These are phyloP conservation scores for Amblyjoppa proteus DNA, from an alignment of 2,888 invertebrate species.

Conservation along the genomic window DNA sequence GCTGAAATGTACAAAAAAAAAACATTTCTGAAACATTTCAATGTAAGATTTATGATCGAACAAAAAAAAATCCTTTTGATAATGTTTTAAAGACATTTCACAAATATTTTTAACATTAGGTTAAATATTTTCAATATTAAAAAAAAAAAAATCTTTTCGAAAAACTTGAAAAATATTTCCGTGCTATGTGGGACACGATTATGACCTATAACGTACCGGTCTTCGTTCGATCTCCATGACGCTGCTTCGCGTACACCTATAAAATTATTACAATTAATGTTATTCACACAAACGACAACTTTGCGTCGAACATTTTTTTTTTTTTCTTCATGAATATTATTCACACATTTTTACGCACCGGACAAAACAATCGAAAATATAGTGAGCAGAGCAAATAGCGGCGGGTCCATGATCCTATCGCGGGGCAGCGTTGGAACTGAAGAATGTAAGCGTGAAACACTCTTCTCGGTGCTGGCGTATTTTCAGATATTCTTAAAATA, in stretches of 20 bases:
- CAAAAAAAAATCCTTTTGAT: too few relatives aligned
- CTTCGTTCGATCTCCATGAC: conserved; percentile 42
- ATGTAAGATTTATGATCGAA: too few relatives aligned
- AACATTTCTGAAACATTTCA: too few relatives aligned
- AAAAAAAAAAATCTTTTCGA: too few relatives aligned
- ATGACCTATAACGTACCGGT: conserved; percentile 42
- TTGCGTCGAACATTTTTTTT: neutral
- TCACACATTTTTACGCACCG: conserved; percentile 71
- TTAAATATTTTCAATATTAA: too few relatives aligned
- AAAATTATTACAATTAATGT: conserved; percentile 23
- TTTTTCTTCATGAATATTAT: neutral
- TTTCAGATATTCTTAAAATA: conserved; percentile 80
- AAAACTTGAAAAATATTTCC: too few relatives aligned
- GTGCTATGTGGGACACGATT: too few relatives aligned
- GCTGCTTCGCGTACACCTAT: conserved; percentile 38
- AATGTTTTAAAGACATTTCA: too few relatives aligned
- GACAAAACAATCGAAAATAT: conserved; percentile 66
- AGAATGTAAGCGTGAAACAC: conserved; percentile 66
- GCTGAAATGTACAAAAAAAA: too few relatives aligned
- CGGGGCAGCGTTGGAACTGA: conserved; percentile 70
- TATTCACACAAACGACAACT: neutral
- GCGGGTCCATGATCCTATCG: conserved; percentile 73
- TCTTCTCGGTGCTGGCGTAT: conserved; percentile 71
- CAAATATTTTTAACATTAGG: too few relatives aligned
- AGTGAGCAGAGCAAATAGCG: conserved; percentile 51